A percentile compares a stretch with the other conserved stretches of the same genome.
These are phyloP conservation scores for Dendrolimus kikuchii DNA, from an alignment of 1,140 invertebrate species.

Conservation along the genomic window DNA sequence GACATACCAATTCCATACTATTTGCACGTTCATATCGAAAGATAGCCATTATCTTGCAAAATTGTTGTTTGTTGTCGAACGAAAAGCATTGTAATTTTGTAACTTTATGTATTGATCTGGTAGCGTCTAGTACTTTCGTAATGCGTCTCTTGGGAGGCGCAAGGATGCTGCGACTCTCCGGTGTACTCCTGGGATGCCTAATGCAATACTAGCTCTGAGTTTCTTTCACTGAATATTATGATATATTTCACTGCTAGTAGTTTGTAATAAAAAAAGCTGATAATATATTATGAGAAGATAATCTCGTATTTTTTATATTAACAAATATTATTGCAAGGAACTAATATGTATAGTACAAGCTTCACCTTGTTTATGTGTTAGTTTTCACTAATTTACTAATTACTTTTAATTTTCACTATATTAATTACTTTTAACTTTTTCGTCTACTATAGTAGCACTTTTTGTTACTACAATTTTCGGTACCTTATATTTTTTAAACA, in stretches of 20 bases:
- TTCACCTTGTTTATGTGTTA: too few relatives aligned
- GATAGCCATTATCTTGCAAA: constrained; percentile 1
- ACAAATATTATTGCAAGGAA: too few relatives aligned
- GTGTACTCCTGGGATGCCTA: constrained; percentile 42
- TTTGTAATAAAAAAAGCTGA: constrained; percentile 1
- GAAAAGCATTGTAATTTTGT: constrained; percentile 49
- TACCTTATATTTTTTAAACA: too few relatives aligned
- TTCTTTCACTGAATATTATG: constrained; percentile 9
- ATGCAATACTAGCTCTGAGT: constrained; percentile 45
- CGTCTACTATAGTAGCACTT: too few relatives aligned
- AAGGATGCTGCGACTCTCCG: constrained; percentile 56
- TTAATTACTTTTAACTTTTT: too few relatives aligned
- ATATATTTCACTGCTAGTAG: constrained; percentile 14
- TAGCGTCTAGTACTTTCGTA: constrained; percentile 57
- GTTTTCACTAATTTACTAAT: too few relatives aligned
- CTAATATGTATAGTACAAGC: too few relatives aligned
- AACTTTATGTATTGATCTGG: constrained; percentile 61
- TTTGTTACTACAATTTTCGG: too few relatives aligned
- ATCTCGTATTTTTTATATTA: too few relatives aligned
- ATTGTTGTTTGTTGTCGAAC: constrained; percentile 20
- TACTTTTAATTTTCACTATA: too few relatives aligned
- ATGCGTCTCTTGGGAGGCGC: constrained; percentile 54
- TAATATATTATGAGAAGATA: not conserved
- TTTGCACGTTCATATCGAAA: not conserved
- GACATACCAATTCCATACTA: not conserved